Evolutionary conservation across 2,113 vertebrate species (phyloP).

Genomic region (Urocolius indicus): DNA sequence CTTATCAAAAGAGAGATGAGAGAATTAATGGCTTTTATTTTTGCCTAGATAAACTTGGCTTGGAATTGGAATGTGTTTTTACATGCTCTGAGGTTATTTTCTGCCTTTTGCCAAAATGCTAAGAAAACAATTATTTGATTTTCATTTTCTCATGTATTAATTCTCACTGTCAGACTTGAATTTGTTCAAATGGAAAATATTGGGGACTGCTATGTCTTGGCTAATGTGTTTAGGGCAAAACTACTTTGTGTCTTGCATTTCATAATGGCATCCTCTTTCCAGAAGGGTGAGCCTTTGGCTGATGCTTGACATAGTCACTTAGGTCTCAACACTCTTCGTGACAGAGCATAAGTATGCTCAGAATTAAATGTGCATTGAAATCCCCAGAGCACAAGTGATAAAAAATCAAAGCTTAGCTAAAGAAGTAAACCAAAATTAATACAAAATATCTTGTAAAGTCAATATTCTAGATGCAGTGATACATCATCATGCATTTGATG

Average conservation of each 20-base stretch:
- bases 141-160: background rate
- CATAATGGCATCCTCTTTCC: background rate
- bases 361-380: background rate
- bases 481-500: conserved; percentile 31
- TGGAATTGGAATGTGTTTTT: background rate
- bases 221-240: background rate
- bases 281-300: background rate
- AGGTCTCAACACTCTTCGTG: background rate
- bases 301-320: background rate
- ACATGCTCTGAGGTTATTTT: background rate
- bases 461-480: background rate
- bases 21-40: background rate
- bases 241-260: background rate
- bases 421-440: background rate
- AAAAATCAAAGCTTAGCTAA: conserved; percentile 7
- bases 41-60: background rate
- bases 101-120: background rate
- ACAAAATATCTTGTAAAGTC: background rate
- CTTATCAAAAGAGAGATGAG: background rate
- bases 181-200: background rate
- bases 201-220: background rate
- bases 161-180: background rate
- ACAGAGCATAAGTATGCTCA: background rate
- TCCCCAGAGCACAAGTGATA: background rate
- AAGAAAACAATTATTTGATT: too few species aligned